These are phyloP conservation scores for Eriosoma lanigerum DNA, from an alignment of 1,140 invertebrate genomes.

Conservation along the genomic window DNA sequence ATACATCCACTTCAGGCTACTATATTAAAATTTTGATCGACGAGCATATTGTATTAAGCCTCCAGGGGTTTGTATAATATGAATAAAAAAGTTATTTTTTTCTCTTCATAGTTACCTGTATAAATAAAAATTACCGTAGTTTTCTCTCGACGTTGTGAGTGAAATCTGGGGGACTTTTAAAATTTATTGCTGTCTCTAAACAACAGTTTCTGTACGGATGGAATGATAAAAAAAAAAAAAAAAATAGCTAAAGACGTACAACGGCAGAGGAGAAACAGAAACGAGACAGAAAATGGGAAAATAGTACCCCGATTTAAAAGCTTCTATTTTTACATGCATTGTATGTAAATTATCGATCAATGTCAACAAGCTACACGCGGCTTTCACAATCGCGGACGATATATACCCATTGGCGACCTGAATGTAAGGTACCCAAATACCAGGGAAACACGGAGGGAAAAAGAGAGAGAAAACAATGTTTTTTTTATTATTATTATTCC, in stretches of 20 bases:
- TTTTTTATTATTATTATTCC: background rate
- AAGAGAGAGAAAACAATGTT: slow-evolving; percentile 14
- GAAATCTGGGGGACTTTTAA: slow-evolving; percentile 20
- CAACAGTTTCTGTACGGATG: background rate
- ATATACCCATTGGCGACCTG: slow-evolving; percentile 21
- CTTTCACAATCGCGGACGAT: slow-evolving; percentile 38
- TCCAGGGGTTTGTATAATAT: background rate
- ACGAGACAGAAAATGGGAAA: slow-evolving; percentile 34
- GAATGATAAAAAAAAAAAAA: background rate
- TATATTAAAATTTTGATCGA: background rate
- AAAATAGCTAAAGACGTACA: background rate
- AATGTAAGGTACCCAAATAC: slow-evolving; percentile 46
- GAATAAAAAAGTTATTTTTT: background rate
- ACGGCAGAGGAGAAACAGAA: background rate
- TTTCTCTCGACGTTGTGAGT: background rate
- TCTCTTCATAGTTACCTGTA: background rate
- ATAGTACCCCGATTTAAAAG: slow-evolving; percentile 16
- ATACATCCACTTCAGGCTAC: too few relatives aligned
- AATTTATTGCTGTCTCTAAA: slow-evolving; percentile 33
- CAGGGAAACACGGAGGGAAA: background rate
- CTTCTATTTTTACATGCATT: slow-evolving; percentile 33
- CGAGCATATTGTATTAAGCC: background rate
- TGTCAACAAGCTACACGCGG: slow-evolving; percentile 23
- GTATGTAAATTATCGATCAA: slow-evolving; percentile 52
- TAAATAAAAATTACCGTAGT: slow-evolving; percentile 9